Evolutionary conservation across 2,888 invertebrate species (phyloP).

Genomic region (Actias luna): DNA sequence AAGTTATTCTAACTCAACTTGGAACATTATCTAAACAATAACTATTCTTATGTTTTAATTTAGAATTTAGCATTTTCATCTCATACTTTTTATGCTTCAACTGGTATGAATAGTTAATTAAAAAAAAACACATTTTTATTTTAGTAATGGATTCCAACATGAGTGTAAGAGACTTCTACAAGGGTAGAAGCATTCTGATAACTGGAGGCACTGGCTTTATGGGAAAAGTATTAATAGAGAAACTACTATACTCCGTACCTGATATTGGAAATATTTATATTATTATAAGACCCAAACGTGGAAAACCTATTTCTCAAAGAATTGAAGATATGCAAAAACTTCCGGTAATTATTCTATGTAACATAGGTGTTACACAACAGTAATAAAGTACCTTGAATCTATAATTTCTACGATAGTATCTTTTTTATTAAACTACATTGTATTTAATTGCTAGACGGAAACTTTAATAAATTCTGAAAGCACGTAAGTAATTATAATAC

Average conservation of each 20-base stretch:
- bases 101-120: no score
- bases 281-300: slow-evolving; percentile 83
- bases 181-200: slow-evolving; percentile 79
- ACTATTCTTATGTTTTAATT: no score
- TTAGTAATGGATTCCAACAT: slow-evolving; percentile 63
- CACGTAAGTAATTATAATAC: no score
- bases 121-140: slow-evolving; percentile 18
- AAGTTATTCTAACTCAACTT: no score
- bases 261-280: slow-evolving; percentile 83
- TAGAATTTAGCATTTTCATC: no score
- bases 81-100: no score
- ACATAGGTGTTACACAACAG: neutral
- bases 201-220: slow-evolving; percentile 85
- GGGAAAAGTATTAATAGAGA: slow-evolving; percentile 84
- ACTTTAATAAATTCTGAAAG: no score
- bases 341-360: slow-evolving; percentile 67
- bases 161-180: slow-evolving; percentile 82
- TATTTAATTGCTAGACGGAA: no score
- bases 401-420: no score
- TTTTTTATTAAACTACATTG: no score
- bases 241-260: slow-evolving; percentile 83
- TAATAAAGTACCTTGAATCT: no score
- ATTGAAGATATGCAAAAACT: slow-evolving; percentile 83
- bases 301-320: slow-evolving; percentile 81
- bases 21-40: no score